Base-by-base conservation (phyloP, 2,113 vertebrate genomes). In the Heterotilapia buettikoferi region DNA sequence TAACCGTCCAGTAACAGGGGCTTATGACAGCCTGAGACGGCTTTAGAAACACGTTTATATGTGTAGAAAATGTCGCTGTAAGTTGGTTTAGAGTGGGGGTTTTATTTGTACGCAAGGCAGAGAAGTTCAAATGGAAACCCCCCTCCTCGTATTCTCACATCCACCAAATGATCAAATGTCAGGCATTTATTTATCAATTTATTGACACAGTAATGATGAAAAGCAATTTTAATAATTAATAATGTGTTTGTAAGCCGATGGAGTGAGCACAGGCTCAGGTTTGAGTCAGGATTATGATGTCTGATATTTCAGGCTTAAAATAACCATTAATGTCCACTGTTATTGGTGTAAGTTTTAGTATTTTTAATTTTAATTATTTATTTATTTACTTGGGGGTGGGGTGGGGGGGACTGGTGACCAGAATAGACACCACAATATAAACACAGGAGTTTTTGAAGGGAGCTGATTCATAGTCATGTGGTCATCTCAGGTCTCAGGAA, bases 51-150 rank as follows among this genome's bases (percentile, higher is more conserved):
- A n/a, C 2, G 14, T 26, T 47, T 52, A 16, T n/a, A 52, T 52
- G 73, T 4, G 40, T 31, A 19, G 19, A 78, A 52, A 0, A 66
- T 53, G 29, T 53, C 11, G 11, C 40, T 63, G 45, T 80, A 10
- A 11, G 0, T 10, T 9, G 1, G 10, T 36, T 43, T 36, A 40
- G 3, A 73, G 40, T 33, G 7, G 24, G 12, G 18, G 0, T 31
- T 78, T 63, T 5, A 19, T 57, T 29, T 3, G 19, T 66, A 45
- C 0, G 1, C 0, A 11, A 5, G 29, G 11, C 38, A 31, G 68
- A 43, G 50, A 71, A 80, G 43, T 38, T 54, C 6, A 43, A 5
- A 40, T 78, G 19, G 26, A 33, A 78, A 78, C 5, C 13, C 10
- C 73, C 71, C 0, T 0, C 0, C 45, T 50, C 71, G 26, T 50